Conservation (phyloP, 2,113 vertebrate species). For the Dipodomys stephensi region DNA sequence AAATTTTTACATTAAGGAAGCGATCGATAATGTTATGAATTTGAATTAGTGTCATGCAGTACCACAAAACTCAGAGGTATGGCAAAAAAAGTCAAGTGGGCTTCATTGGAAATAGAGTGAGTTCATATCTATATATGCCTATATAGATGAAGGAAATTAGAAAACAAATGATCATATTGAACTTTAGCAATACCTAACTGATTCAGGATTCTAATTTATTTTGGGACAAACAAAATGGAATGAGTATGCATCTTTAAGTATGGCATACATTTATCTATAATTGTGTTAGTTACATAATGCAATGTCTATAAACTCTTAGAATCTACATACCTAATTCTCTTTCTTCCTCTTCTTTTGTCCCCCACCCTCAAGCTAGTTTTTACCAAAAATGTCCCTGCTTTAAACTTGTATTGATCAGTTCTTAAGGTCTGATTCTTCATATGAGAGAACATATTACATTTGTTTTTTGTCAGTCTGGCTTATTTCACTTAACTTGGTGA, state of each 20-base stretch:
- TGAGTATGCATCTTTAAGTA: not conserved
- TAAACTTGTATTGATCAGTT: no score
- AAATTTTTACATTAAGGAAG: slow-evolving; percentile 59
- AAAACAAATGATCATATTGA: not conserved
- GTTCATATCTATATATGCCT: not conserved
- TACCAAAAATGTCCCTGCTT: no score
- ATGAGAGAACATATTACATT: no score
- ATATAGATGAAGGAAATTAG: not conserved
- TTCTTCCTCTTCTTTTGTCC: not conserved
- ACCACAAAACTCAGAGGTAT: not conserved
- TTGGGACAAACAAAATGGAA: not conserved
- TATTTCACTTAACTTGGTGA: no score
- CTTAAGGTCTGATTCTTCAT: no score
- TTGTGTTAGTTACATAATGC: not conserved
- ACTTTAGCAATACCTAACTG: not conserved
- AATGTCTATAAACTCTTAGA: not conserved
- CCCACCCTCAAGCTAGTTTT: no score
- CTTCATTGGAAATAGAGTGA: not conserved
- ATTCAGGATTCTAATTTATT: slow-evolving; percentile 13
- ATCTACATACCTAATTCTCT: not conserved
- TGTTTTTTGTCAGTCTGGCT: no score
- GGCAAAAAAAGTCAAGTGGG: not conserved
- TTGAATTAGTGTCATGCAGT: not conserved
- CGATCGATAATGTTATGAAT: slow-evolving; percentile 25
- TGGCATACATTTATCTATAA: not conserved